Evolutionary conservation across 2,888 invertebrate species (phyloP), one percentile per base, ranked within the genome.

Genomic region (Drosophila silvestris): DNA sequence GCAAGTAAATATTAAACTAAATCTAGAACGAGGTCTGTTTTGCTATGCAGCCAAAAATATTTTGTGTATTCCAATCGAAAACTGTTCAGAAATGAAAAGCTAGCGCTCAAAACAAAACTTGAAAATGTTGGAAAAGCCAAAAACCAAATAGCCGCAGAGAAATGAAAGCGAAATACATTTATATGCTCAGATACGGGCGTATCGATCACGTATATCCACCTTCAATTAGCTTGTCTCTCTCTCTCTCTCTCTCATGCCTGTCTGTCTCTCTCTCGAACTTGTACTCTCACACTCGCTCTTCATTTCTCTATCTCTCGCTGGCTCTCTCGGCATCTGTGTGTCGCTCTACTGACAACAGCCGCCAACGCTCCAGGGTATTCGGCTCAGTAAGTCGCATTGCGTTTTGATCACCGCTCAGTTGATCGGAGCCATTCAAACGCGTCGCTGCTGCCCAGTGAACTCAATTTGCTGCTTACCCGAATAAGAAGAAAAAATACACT

Each of bases 361-460:
- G 62, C 30, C 35, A 66, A 44, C 28, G 62, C 59, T 63, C 30
- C 39, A 37, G 41, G 63, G 63, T 32, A 81, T 75, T 69, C 69
- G 70, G 77, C 74, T 77, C 64, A 75, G 70, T 72, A 56, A 68
- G 65, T 69, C 68, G 71, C 80, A 70, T 70, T 74, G 68, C 67
- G 69, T 70, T 78, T 77, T 78, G 80, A 81, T 80, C 77, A 77
- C 61, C 80, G 80, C 87, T 91, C 91, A 91, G 91, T 91, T 87
- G 91, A 90, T 90, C 87, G 82, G 82, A 83, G 91, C 79, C 82
- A 80, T 77, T 90, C 81, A 82, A 84, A 83, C 82, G 80, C 77
- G 80, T 64, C 83, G 89, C 78, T 80, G 89, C 78, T 80, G 78
- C 85, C 78, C 79, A 73, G 35, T 50, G 62, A 80, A 57, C 72